Conservation (phyloP, 2,888 invertebrate genomes). For the Eupithecia dodoneata region DNA sequence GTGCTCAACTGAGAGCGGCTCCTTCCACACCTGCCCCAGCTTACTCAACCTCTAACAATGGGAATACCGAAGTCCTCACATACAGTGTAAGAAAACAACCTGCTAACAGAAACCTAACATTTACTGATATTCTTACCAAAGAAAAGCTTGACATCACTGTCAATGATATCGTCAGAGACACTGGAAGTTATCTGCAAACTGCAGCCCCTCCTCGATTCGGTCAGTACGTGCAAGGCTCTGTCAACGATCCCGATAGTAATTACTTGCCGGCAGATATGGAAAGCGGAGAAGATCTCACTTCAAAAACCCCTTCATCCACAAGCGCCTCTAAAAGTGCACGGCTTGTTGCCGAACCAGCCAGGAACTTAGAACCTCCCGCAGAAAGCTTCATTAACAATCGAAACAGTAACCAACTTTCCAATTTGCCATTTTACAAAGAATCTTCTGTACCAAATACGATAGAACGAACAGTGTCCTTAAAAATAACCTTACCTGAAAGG, state of each 20-base stretch:
- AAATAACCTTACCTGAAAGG: slow-evolving; percentile 78
- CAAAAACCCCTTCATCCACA: slow-evolving; percentile 55
- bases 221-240: slow-evolving; percentile 55
- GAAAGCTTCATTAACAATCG: slow-evolving; percentile 50
- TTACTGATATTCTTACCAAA: slow-evolving; percentile 73
- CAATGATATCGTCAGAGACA: slow-evolving; percentile 73
- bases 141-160: slow-evolving; percentile 74
- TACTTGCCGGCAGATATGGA: slow-evolving; percentile 58
- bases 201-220: slow-evolving; percentile 59
- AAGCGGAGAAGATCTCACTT: slow-evolving; percentile 67
- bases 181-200: slow-evolving; percentile 64
- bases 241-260: slow-evolving; percentile 56
- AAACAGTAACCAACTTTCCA: slow-evolving; percentile 62
- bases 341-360: slow-evolving; percentile 60
- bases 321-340: slow-evolving; percentile 57
- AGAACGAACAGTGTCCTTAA: slow-evolving; percentile 76
- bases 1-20: slow-evolving; percentile 38
- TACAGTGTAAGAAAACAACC: slow-evolving; percentile 47
- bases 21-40: slow-evolving; percentile 34
- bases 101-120: slow-evolving; percentile 68
- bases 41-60: slow-evolving; percentile 11
- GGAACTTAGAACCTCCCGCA: slow-evolving; percentile 66
- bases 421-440: slow-evolving; percentile 71
- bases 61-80: slow-evolving; percentile 23
- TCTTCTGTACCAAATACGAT: slow-evolving; percentile 68